Evolutionary conservation across 2,113 vertebrate species (phyloP).

Genomic region (Odocoileus virginianus): DNA sequence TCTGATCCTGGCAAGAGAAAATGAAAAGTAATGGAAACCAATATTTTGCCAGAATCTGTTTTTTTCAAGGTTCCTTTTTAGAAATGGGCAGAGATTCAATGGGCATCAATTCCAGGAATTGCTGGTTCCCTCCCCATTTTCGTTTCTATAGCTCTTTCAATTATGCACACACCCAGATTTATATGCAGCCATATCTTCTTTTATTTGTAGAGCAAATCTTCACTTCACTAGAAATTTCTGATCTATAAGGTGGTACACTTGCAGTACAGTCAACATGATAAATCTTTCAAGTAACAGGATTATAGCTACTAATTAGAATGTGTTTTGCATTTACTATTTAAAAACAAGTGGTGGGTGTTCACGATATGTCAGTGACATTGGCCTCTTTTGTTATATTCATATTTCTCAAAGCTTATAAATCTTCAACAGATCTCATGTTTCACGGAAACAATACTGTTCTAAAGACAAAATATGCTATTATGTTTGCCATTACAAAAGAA

Average conservation of each 20-base stretch:
- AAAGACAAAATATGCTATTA: constrained; percentile 72
- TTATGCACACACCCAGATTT: constrained; percentile 69
- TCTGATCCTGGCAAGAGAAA: constrained; percentile 74
- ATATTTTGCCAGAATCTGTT: constrained; percentile 70
- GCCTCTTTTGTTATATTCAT: constrained; percentile 77
- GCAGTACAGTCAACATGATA: constrained; percentile 66
- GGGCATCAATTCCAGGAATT: constrained; percentile 71
- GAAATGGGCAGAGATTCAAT: constrained; percentile 74
- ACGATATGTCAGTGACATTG: constrained; percentile 63
- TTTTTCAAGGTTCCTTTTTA: constrained; percentile 74
- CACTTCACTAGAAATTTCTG: constrained; percentile 61
- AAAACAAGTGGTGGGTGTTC: constrained; percentile 75
- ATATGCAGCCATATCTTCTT: constrained; percentile 45
- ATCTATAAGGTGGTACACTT: constrained; percentile 76
- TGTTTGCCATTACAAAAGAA: constrained; percentile 50
- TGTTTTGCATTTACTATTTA: constrained; percentile 75
- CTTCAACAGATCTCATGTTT: constrained; percentile 61
- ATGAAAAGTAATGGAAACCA: constrained; percentile 76
- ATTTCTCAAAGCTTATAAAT: constrained; percentile 68
- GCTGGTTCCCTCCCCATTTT: constrained; percentile 63
- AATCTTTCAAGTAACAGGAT: constrained; percentile 71
- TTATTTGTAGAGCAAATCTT: constrained; percentile 40
- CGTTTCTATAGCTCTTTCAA: constrained; percentile 64
- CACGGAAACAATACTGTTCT: constrained; percentile 66
- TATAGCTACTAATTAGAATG: constrained; percentile 82